Conservation (phyloP, 1,140 invertebrate genomes). For the Colletes gigas region DNA sequence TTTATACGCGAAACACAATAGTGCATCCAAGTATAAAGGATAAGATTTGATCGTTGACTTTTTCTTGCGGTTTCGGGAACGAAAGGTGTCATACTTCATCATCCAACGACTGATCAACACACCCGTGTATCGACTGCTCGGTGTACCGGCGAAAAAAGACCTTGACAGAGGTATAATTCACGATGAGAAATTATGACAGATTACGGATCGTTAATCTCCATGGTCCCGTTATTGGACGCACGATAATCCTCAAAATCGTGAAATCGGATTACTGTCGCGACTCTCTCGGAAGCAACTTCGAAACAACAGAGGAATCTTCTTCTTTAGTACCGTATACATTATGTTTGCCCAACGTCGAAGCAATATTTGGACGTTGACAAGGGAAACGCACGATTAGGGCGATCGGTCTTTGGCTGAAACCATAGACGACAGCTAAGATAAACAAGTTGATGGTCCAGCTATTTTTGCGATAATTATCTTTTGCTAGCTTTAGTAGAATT, state of each 20-base stretch:
- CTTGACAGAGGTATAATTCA: not conserved
- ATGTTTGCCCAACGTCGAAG: not conserved
- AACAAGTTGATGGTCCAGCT: too few relatives aligned
- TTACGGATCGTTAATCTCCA: not conserved
- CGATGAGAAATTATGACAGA: not conserved
- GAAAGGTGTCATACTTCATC: not conserved
- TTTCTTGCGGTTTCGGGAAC: too few relatives aligned
- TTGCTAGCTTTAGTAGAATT: too few relatives aligned
- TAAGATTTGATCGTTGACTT: too few relatives aligned
- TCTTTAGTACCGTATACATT: not conserved
- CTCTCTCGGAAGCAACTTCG: conserved; percentile 2
- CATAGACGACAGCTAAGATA: too few relatives aligned
- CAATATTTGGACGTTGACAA: not conserved
- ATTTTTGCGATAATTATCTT: too few relatives aligned
- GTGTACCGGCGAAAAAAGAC: not conserved
- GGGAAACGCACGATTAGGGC: too few relatives aligned
- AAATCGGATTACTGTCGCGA: conserved; percentile 7
- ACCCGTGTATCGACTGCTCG: too few relatives aligned
- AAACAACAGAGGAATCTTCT: not conserved
- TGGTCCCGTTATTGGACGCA: too few relatives aligned
- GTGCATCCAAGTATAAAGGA: too few relatives aligned
- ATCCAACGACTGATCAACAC: not conserved
- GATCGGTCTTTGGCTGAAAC: too few relatives aligned
- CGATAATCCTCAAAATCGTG: conserved; percentile 7
- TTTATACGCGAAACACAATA: too few relatives aligned